Base-by-base conservation (phyloP, 2,797 vertebrate species). In the Syngnathus acus region DNA sequence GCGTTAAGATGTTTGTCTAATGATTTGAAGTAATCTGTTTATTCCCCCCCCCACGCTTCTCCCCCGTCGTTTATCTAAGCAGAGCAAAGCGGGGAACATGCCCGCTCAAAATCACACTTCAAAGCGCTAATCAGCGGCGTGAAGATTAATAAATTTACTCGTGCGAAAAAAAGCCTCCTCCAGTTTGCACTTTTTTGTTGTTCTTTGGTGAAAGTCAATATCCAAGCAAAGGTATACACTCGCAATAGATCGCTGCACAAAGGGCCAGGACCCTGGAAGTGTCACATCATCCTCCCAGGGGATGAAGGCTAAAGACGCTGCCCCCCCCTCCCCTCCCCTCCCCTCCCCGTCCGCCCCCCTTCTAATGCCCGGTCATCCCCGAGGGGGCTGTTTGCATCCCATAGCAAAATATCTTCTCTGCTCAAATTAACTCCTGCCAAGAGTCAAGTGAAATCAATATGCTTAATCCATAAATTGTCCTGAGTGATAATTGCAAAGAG, bases 361-460 rank as follows among this genome's bases (percentile, higher is more conserved):
- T 75, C 19, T 11, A n/a, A 62, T 23, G 40, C 10, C 40, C 60
- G 13, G 13, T 16, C 40, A 45, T 3, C 40, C 64, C 76, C 80
- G 77, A 5, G 42, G 53, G 80, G 84, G 82, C 79, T 75, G 77
- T 73, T 84, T 79, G 76, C 45, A 63, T 82, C 81, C 80, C 80
- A 79, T 82, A 83, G 81, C 73, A 81, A 84, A 83, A 78, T 78
- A 80, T 85, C 83, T 72, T 65, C 80, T 72, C 67, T 51, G 71
- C 79, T 80, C 81, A 89, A 85, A 84, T 88, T 84, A 87, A 86
- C 79, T 82, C 66, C 75, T 17, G 77, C 82, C 78, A 76, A 72
- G 84, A 87, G 87, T 90, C 88, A 90, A 87, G 86, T 86, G 82
- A 86, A 91, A 91, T 91, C 89, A 88, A 91, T 90, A 89, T 81